These are phyloP conservation scores for Atherinosoma microstoma DNA, from an alignment of 2,797 vertebrate genomes.

Conservation along the genomic window DNA sequence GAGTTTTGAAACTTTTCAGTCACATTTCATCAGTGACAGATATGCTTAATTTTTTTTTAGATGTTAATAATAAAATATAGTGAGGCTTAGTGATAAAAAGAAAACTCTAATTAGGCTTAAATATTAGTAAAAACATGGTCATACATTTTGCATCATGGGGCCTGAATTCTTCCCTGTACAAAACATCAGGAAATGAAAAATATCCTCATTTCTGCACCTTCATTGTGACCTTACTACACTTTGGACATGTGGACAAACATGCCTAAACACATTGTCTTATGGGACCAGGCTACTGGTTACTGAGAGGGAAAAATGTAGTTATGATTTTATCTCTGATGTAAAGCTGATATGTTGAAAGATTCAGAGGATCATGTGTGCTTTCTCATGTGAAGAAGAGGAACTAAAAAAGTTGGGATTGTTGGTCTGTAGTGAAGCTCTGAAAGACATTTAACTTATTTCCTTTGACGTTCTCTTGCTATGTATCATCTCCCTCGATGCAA, in stretches of 20 bases:
- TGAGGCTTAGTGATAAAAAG: too few species aligned
- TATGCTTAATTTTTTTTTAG: neutral
- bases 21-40: neutral
- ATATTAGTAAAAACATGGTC: neutral
- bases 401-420: neutral
- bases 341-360: neutral
- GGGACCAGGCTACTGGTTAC: neutral
- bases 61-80: neutral
- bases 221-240: neutral
- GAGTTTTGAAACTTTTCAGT: neutral
- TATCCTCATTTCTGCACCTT: neutral
- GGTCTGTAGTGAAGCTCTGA: neutral
- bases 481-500: neutral
- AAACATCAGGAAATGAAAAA: neutral
- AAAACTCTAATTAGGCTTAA: too few species aligned
- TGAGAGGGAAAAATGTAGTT: neutral
- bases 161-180: too few species aligned
- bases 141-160: neutral
- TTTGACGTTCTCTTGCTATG: neutral
- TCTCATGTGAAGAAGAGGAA: neutral
- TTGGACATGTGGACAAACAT: neutral
- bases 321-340: neutral
- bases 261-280: neutral
- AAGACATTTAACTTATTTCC: neutral
- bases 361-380: neutral